Base-by-base conservation (phyloP, 2,113 vertebrate species). In the Cygnus atratus region DNA sequence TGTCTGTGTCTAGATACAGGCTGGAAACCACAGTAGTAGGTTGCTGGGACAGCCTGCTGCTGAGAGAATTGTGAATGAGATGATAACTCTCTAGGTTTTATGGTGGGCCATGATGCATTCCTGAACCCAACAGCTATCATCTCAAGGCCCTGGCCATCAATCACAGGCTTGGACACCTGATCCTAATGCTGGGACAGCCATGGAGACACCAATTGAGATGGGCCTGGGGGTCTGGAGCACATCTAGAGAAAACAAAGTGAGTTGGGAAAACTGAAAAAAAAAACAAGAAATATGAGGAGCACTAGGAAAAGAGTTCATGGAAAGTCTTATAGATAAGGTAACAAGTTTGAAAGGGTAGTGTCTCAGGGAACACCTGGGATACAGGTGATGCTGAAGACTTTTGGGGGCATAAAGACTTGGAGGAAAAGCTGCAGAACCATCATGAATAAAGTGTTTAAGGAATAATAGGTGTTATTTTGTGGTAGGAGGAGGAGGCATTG, bases 171-270 rank as follows among this genome's bases (percentile, higher is more conserved):
- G 21, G 19, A 25, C 41, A 39, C 8, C 24, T 48, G 59, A 20
- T 71, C n/a, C 48, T 8, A 4, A 19, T n/a, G 8, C 43, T 68
- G 57, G 41, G 21, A 55, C 13, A 8, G 10, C 21, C 21, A 10
- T 3, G 24, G 57, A 71, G 29, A 50, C 57, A 37, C 11, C 37
- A 54, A 39, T 2, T 22, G 33, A 90, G 8, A 13, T 35, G 43
- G 7, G 15, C 20, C 5, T 44, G n/a, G 19, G 14, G 2, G 2
- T 67, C 44, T 5, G 1, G 35, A 54, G 3, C 33, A 33, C 13
- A 11, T 74, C 14, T 39, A 20, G 5, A 44, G 41, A 63, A 75
- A 78, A 81, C 3, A 78, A 59, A 37, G 66, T 33, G 13, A 76
- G 14, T 13, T 62, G 26, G 14, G 29, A 87, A 84, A 48, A 20